A percentile compares a stretch with the other conserved stretches of the same genome.
These are phyloP conservation scores for Sminthurides bifidus DNA, from an alignment of 1,140 invertebrate genomes.

Conservation along the genomic window DNA sequence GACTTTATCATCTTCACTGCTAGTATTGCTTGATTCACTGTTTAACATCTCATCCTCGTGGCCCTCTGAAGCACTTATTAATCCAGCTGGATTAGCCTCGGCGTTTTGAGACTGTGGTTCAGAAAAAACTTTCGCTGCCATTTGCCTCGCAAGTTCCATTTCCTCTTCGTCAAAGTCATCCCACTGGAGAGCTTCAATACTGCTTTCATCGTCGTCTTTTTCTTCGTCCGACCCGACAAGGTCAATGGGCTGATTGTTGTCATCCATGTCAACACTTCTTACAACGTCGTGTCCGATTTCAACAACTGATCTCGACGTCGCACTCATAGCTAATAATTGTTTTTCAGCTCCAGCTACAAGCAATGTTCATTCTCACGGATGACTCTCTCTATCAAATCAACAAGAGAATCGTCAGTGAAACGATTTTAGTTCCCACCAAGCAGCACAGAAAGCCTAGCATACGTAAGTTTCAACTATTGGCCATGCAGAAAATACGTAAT, in stretches of 20 bases:
- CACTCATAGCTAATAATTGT: too few species aligned
- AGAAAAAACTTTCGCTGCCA: not conserved
- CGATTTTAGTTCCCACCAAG: too few species aligned
- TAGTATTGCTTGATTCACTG: not conserved
- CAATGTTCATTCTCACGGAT: too few species aligned
- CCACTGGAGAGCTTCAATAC: conserved; percentile 31
- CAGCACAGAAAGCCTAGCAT: too few species aligned
- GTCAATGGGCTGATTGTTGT: too few species aligned
- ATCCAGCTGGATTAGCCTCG: too few species aligned
- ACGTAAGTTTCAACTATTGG: too few species aligned
- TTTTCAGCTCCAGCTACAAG: too few species aligned
- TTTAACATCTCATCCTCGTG: not conserved
- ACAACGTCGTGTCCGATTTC: not conserved
- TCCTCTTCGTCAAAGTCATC: conserved; percentile 29
- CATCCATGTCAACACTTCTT: not conserved
- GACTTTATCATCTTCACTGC: conserved; percentile 3
- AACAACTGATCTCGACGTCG: not conserved
- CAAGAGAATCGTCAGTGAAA: too few species aligned
- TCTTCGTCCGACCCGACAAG: not conserved
- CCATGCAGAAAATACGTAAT: too few species aligned
- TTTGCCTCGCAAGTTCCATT: not conserved
- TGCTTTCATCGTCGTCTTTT: conserved; percentile 18
- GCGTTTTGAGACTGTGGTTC: not conserved
- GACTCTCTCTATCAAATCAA: too few species aligned
- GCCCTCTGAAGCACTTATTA: too few species aligned